phyloP scores from a whole-genome alignment of 2,888 invertebrate species.

The Bimastos eiseni region DNA sequence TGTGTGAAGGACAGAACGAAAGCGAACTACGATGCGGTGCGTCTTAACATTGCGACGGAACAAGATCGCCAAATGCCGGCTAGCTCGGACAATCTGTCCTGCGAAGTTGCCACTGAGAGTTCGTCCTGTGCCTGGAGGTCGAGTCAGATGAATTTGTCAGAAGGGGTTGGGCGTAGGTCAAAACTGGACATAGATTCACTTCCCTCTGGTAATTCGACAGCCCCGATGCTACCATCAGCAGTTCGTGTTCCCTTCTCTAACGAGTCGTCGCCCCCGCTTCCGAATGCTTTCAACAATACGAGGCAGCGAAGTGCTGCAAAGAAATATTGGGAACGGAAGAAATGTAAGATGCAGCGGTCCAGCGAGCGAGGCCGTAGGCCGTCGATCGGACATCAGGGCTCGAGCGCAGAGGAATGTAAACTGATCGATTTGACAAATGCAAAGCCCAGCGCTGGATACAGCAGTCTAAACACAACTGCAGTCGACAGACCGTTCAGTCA shows the following conservation, averaged over 20 bases:
- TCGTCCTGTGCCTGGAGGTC: neutral
- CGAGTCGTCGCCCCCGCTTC: neutral
- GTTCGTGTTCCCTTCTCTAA: neutral
- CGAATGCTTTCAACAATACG: neutral
- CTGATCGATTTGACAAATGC: neutral
- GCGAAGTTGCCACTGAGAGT: neutral
- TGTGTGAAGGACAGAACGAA: neutral
- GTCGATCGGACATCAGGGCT: neutral
- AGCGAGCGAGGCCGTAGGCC: neutral
- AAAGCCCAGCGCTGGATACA: neutral
- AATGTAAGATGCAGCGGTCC: neutral
- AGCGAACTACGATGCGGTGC: neutral
- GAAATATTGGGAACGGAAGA: neutral
- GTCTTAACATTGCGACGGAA: neutral
- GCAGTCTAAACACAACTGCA: neutral
- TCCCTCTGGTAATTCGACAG: neutral
- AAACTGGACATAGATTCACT: neutral
- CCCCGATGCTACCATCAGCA: neutral
- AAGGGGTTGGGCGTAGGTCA: neutral
- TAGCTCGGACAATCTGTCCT: neutral
- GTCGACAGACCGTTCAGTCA: neutral
- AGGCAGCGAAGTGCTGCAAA: constrained; percentile 13
- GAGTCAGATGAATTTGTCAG: neutral
- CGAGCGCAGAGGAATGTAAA: neutral
- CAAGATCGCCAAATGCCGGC: neutral